phyloP scores from a whole-genome alignment of 2,888 invertebrate species.

The Teleogryllus oceanicus region DNA sequence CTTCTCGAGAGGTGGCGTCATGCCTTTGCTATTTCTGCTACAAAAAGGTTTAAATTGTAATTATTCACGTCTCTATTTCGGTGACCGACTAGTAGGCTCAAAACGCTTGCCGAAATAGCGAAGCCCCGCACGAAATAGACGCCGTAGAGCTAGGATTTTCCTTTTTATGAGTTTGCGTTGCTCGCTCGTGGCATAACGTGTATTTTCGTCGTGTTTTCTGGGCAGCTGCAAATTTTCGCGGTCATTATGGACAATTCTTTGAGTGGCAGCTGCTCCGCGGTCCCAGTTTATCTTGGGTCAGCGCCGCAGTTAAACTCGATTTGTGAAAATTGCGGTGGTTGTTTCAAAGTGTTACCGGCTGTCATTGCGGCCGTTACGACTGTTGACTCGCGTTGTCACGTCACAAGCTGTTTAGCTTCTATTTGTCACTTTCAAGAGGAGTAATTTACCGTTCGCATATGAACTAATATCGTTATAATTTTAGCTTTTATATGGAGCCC shows the following conservation, averaged over 20 bases:
- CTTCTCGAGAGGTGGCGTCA: background rate
- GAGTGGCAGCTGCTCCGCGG: background rate
- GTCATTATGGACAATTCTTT: conserved; percentile 10
- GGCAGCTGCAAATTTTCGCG: conserved; percentile 11
- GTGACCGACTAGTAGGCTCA: background rate
- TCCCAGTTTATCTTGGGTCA: background rate
- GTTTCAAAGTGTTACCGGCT: background rate
- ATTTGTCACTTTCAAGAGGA: too few relatives aligned
- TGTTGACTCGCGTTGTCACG: too few relatives aligned
- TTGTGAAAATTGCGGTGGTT: conserved; percentile 5
- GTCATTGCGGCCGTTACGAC: too few relatives aligned
- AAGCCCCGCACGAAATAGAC: background rate
- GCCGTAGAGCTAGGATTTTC: background rate
- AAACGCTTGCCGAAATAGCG: background rate
- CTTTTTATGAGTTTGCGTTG: background rate
- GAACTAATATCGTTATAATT: too few relatives aligned
- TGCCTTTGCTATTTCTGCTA: background rate
- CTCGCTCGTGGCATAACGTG: background rate
- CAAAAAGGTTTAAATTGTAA: background rate
- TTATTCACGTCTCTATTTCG: background rate
- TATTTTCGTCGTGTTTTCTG: background rate
- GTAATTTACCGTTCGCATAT: too few relatives aligned
- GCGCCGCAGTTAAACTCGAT: conserved; percentile 1
- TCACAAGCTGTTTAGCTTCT: too few relatives aligned
- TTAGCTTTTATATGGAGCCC: too few relatives aligned